These are phyloP conservation scores for Drosophila helvetica DNA, from an alignment of 2,888 invertebrate genomes.

Conservation along the genomic window DNA sequence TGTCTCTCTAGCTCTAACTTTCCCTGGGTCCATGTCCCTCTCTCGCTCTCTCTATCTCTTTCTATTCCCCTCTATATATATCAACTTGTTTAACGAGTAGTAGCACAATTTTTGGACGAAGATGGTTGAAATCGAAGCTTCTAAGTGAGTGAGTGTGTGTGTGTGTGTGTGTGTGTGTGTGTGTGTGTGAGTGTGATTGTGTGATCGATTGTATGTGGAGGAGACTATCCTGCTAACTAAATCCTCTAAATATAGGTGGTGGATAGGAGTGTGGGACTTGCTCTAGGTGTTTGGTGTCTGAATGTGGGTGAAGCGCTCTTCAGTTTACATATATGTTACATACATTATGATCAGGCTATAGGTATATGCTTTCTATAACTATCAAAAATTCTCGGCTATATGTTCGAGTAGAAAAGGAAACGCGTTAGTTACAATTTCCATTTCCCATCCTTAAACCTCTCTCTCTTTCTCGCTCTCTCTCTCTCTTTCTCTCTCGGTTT, in stretches of 20 bases:
- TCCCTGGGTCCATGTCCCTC: background rate
- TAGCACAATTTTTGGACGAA: slow-evolving; percentile 77
- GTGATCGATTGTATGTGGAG: slow-evolving; percentile 12
- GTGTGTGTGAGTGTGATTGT: slow-evolving; percentile 5
- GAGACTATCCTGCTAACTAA: slow-evolving; percentile 24
- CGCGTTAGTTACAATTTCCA: slow-evolving; percentile 2
- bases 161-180: slow-evolving; percentile 8
- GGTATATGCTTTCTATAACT: slow-evolving; percentile 40
- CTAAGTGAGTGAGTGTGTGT: slow-evolving; percentile 42
- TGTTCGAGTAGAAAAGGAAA: slow-evolving; percentile 38
- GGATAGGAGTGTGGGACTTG: slow-evolving; percentile 10
- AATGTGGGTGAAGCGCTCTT: slow-evolving; percentile 44
- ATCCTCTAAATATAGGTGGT: slow-evolving; percentile 25
- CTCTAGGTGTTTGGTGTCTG: slow-evolving; percentile 3
- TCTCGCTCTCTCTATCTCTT: background rate
- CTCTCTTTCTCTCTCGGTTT: background rate
- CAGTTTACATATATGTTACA: slow-evolving; percentile 44
- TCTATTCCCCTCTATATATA: slow-evolving; percentile 48
- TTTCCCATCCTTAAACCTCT: slow-evolving; percentile 17
- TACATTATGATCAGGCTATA: slow-evolving; percentile 39
- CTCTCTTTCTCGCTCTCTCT: background rate
- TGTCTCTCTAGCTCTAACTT: background rate
- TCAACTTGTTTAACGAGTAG: slow-evolving; percentile 71
- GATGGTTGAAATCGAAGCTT: slow-evolving; percentile 76
- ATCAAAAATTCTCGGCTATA: slow-evolving; percentile 43